A percentile compares a stretch with the other conserved stretches of the same genome.
Evolutionary conservation across 2,888 invertebrate genomes (phyloP).

Genomic region (Hirtodrosophila cameraria): DNA sequence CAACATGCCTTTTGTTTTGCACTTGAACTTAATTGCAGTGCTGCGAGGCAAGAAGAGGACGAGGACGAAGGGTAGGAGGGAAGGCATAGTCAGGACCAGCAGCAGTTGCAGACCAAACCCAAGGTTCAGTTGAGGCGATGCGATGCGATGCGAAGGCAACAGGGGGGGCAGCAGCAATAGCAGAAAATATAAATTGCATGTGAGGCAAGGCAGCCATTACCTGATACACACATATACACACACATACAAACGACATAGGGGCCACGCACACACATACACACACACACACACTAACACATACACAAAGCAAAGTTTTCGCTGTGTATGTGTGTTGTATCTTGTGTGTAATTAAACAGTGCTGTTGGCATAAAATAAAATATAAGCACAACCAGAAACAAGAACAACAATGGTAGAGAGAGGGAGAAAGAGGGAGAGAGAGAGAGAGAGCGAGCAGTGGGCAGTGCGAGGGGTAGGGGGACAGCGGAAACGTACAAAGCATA

Average conservation of each 20-base stretch:
- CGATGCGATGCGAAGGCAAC: no score
- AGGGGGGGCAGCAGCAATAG: slow-evolving; percentile 20
- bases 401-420: slow-evolving; percentile 22
- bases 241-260: slow-evolving; percentile 35
- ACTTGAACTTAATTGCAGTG: slow-evolving; percentile 76
- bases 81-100: neutral
- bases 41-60: slow-evolving; percentile 10
- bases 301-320: slow-evolving; percentile 26
- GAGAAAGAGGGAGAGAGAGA: slow-evolving; percentile 1
- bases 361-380: slow-evolving; percentile 80
- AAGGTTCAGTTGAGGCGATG: slow-evolving; percentile 54
- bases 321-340: slow-evolving; percentile 65
- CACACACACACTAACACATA: slow-evolving; percentile 32
- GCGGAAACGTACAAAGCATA: slow-evolving; percentile 76
- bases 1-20: slow-evolving; percentile 76
- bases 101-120: slow-evolving; percentile 29
- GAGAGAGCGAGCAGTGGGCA: neutral
- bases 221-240: slow-evolving; percentile 55
- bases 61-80: neutral
- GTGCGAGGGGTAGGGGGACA: slow-evolving; percentile 5
- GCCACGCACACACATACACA: slow-evolving; percentile 42
- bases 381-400: slow-evolving; percentile 59
- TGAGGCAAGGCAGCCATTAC: slow-evolving; percentile 74
- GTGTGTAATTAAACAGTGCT: slow-evolving; percentile 79
- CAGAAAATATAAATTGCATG: slow-evolving; percentile 75